Percentiles rank a stretch among this genome's conserved stretches.
Conservation (phyloP, 2,797 vertebrate species). For the Vireo griseus region DNA sequence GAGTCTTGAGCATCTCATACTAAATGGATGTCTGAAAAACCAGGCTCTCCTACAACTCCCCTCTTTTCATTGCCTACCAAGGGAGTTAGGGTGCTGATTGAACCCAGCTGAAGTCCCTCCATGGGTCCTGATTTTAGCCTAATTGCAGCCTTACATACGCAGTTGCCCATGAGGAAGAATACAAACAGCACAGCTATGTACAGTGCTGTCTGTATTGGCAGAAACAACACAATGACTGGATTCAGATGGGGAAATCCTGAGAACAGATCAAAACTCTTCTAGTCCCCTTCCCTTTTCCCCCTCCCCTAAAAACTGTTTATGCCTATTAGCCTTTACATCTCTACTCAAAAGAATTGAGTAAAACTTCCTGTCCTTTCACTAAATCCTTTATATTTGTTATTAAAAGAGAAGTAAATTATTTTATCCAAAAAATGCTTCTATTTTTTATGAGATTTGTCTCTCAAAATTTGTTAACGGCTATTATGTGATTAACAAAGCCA, state of each 20-base stretch:
- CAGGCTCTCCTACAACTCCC: rapidly evolving
- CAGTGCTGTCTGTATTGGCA: not conserved
- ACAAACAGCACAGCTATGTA: not conserved
- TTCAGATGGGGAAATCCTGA: not conserved
- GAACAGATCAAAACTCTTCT: not conserved
- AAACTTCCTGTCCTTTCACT: not conserved
- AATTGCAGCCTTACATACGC: rapidly evolving
- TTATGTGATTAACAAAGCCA: not conserved
- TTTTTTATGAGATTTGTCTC: not conserved
- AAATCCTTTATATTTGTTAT: not conserved
- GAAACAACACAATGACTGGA: rapidly evolving
- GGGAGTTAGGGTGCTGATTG: not conserved
- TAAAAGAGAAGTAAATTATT: not conserved
- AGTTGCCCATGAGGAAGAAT: not conserved
- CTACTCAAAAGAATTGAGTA: not conserved
- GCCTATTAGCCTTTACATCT: not conserved
- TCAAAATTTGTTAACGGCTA: not conserved
- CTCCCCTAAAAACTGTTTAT: not conserved
- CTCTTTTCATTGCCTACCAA: not conserved
- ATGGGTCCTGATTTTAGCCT: not conserved
- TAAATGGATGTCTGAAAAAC: not conserved
- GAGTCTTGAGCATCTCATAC: not conserved
- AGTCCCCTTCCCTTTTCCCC: not conserved
- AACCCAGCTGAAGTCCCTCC: rapidly evolving
- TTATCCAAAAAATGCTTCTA: not conserved